phyloP scores from a whole-genome alignment of 2,888 invertebrate genomes.

The Eledona agricola region DNA sequence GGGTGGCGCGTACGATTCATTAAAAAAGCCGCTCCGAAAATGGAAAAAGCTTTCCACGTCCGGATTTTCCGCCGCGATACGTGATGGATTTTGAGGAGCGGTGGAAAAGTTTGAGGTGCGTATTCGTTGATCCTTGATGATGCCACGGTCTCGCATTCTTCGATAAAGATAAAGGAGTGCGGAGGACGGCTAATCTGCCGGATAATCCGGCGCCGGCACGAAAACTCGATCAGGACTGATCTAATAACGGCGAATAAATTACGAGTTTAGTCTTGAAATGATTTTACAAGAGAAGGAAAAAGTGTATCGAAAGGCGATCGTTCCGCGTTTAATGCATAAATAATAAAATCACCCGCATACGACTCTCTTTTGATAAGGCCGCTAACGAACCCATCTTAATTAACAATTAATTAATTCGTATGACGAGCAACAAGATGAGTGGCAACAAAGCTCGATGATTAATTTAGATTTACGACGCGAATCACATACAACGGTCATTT shows the following conservation, averaged over 20 bases:
- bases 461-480: slow-evolving; percentile 10
- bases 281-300: too few species aligned
- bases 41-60: slow-evolving; percentile 3
- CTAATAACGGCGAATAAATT: too few species aligned
- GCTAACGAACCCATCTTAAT: slow-evolving; percentile 4
- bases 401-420: slow-evolving; percentile 4
- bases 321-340: too few species aligned
- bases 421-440: slow-evolving; percentile 3
- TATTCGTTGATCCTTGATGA: slow-evolving; percentile 5
- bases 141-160: not conserved
- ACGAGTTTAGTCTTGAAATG: too few species aligned
- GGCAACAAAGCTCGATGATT: not conserved
- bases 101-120: slow-evolving; percentile 12
- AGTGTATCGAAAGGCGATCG: too few species aligned
- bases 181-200: too few species aligned
- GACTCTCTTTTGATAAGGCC: too few species aligned
- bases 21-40: slow-evolving; percentile 10
- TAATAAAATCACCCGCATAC: too few species aligned
- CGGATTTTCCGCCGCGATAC: slow-evolving; percentile 8
- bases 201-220: too few species aligned
- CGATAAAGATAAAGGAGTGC: not conserved
- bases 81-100: slow-evolving; percentile 13
- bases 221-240: too few species aligned
- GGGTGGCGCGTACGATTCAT: slow-evolving; percentile 15
- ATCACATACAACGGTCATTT: slow-evolving; percentile 6